Evolutionary conservation across 2,888 invertebrate genomes (phyloP), one percentile per base, ranked within the genome.

Genomic region (Rhingia campestris): DNA sequence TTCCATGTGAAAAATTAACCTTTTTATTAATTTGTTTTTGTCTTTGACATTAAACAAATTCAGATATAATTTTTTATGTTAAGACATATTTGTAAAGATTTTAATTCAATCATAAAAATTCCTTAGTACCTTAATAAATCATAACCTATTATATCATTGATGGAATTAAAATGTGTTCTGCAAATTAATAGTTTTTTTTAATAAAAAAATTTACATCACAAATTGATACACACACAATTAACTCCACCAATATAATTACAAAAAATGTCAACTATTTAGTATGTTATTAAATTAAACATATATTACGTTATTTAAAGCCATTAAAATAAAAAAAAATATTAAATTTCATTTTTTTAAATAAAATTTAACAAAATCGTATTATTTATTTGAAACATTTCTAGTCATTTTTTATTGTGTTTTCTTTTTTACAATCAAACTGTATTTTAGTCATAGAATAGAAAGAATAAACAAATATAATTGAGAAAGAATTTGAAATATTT

Each of bases 1-100:
- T 3, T 53, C 32, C 59, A 74, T 84, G 39, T 63, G 53, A 61
- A 32, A 41, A 37, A 73, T 9, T 54, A 47, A 22, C 30, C 30
- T 33, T 12, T 61, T 33, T n/a, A n/a, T 32, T 67, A 67, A 63
- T 82, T 87, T 77, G 80, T 86, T 9, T 49, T 4, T 30, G 77
- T 87, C 86, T 86, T 14, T 61, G 14, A 43, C 30, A 45, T 45
- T 35, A 39, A 22, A 47, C 10, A 47, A 35, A 6, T 67, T 30
- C 45, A 39, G 54, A 14, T 53, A 67, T 54, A 47, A 69, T 45
- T 37, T 30, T 22, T 43, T 43, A 32, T 67, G 12, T 12, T 47
- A 6, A 43, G 2, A 67, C 10, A 32, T 30, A 37, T 32, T 32
- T 53, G 4, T 6, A 32, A 32, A 22, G 7, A 10, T 10, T 35